A percentile compares a stretch with the other conserved stretches of the same genome.
Evolutionary conservation across 2,888 invertebrate genomes (phyloP).

Genomic region (Erynnis tages): DNA sequence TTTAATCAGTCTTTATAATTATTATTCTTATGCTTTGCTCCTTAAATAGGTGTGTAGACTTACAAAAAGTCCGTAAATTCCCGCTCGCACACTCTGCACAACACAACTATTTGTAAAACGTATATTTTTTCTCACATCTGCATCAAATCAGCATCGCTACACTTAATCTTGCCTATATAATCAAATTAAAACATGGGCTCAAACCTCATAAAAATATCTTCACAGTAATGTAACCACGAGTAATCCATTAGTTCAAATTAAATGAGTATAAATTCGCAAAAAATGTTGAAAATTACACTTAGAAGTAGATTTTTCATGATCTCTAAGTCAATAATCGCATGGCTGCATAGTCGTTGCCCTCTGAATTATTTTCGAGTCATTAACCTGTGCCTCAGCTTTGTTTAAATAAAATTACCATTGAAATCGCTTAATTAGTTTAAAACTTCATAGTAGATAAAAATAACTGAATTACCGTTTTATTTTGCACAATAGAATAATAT

Average conservation of each 20-base stretch:
- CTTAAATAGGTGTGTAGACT: too few relatives aligned
- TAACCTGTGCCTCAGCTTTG: constrained; percentile 6
- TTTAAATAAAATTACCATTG: not conserved
- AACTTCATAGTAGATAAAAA: too few relatives aligned
- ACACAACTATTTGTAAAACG: too few relatives aligned
- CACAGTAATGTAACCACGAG: constrained; percentile 20
- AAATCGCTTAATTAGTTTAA: too few relatives aligned
- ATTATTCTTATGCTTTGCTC: too few relatives aligned
- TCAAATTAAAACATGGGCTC: not conserved
- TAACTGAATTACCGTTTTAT: too few relatives aligned
- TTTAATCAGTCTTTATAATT: too few relatives aligned
- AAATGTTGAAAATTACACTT: not conserved
- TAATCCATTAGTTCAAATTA: constrained; percentile 23
- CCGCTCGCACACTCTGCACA: too few relatives aligned
- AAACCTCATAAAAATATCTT: constrained; percentile 20
- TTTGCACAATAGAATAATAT: too few relatives aligned
- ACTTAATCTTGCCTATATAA: not conserved
- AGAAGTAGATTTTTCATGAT: constrained; percentile 13
- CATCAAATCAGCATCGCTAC: not conserved
- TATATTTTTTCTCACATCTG: not conserved
- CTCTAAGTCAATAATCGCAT: constrained; percentile 14
- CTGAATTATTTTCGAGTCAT: constrained; percentile 9
- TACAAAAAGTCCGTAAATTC: too few relatives aligned
- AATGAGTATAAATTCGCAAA: not conserved
- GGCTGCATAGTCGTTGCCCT: constrained; percentile 23